A percentile compares a stretch with the other conserved stretches of the same genome.
These are phyloP conservation scores for Amiota mariae DNA, from an alignment of 2,888 invertebrate genomes.

Conservation along the genomic window DNA sequence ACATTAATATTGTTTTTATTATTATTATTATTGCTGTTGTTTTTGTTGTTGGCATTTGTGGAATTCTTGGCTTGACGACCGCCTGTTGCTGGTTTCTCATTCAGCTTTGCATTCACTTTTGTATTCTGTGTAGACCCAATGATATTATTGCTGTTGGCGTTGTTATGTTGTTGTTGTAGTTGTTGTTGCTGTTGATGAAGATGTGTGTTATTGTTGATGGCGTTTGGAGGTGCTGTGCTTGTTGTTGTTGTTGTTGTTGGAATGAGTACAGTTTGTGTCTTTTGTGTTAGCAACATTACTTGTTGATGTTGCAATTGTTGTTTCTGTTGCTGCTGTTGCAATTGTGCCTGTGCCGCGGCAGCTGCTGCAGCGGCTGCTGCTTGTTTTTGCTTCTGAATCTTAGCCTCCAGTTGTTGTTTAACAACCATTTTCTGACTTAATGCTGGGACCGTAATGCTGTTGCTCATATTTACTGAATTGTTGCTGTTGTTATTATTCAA, in stretches of 20 bases:
- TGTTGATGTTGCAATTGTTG: conserved; percentile 59
- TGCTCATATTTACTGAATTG: conserved; percentile 29
- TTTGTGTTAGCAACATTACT: conserved; percentile 68
- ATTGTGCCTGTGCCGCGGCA: conserved; percentile 73
- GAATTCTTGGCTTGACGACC: conserved; percentile 27
- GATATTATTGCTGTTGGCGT: neutral
- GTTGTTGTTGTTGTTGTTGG: conserved; percentile 69
- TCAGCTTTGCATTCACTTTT: conserved; percentile 14
- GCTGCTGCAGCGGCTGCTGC: conserved; percentile 69
- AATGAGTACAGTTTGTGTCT: conserved; percentile 76
- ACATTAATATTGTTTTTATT: conserved; percentile 34
- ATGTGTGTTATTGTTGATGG: conserved; percentile 24
- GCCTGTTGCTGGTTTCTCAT: conserved; percentile 13
- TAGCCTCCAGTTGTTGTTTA: conserved; percentile 82
- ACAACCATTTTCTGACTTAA: conserved; percentile 75
- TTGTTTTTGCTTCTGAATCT: conserved; percentile 76
- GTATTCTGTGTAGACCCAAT: neutral
- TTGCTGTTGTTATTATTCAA: conserved; percentile 51
- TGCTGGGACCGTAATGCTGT: conserved; percentile 43
- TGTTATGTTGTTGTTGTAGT: conserved; percentile 1
- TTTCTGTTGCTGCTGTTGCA: conserved; percentile 66
- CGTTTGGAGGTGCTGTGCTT: conserved; percentile 32
- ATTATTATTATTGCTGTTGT: conserved; percentile 62
- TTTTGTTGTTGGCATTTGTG: conserved; percentile 43
- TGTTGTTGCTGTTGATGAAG: conserved; percentile 11